These are phyloP conservation scores for Scolopax bukidnonensis DNA, from an alignment of 2,797 vertebrate species.

Conservation along the genomic window DNA sequence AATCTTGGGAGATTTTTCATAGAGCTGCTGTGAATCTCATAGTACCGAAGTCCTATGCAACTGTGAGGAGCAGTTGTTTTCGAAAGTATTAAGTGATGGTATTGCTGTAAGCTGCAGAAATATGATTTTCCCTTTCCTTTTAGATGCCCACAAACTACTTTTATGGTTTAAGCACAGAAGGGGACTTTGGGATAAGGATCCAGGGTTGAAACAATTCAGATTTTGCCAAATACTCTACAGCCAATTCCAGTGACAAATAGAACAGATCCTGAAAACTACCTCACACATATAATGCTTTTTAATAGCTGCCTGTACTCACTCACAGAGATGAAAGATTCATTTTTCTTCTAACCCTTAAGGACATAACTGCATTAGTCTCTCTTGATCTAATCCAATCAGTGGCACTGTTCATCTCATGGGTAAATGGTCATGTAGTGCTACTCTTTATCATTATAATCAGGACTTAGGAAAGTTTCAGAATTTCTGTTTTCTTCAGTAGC, in stretches of 20 bases:
- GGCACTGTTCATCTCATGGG: constrained; percentile 21
- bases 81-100: background rate
- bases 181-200: constrained; percentile 24
- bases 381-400: constrained; percentile 47
- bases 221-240: constrained; percentile 30
- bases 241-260: constrained; percentile 66
- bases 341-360: constrained; percentile 72
- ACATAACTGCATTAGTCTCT: constrained; percentile 57
- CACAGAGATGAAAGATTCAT: constrained; percentile 50
- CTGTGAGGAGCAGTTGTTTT: background rate
- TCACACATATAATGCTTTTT: constrained; percentile 53
- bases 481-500: background rate
- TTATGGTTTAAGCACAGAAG: constrained; percentile 28
- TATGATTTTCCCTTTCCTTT: background rate
- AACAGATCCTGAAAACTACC: constrained; percentile 39
- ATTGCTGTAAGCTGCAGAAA: background rate
- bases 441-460: background rate
- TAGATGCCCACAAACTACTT: constrained; percentile 8
- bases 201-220: constrained; percentile 33
- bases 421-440: background rate
- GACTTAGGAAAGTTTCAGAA: background rate
- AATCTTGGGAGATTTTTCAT: background rate
- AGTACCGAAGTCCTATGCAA: background rate
- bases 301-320: constrained; percentile 66
- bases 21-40: background rate